phyloP scores from a whole-genome alignment of 1,140 invertebrate genomes.

The Psix sp. region DNA sequence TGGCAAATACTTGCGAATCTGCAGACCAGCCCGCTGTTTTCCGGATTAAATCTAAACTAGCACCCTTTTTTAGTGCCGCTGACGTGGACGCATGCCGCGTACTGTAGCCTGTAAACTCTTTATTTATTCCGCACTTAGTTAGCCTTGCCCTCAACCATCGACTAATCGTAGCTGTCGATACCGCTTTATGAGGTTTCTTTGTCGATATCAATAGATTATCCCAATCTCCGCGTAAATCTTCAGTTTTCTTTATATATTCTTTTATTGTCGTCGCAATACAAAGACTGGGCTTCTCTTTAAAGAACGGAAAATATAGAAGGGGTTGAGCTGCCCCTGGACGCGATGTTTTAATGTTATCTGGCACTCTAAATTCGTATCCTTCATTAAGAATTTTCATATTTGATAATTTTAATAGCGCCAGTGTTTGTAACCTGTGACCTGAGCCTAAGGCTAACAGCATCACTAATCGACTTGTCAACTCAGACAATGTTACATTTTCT shows the following conservation, averaged over 20 bases:
- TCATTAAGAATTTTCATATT: not conserved
- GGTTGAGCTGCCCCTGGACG: not conserved
- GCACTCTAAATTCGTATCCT: not conserved
- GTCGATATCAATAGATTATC: constrained; percentile 3
- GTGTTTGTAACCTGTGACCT: no score
- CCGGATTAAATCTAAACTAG: not conserved
- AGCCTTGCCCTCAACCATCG: constrained; percentile 3
- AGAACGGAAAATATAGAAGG: not conserved
- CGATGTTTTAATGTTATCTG: constrained; percentile 2
- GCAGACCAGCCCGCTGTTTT: not conserved
- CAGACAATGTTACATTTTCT: not conserved
- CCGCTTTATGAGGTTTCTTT: constrained; percentile 2
- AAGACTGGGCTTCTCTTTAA: not conserved
- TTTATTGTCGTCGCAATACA: not conserved
- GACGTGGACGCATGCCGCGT: constrained; percentile 5
- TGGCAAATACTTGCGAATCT: not conserved
- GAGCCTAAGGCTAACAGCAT: not conserved
- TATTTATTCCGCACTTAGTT: not conserved
- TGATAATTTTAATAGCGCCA: no score
- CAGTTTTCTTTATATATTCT: not conserved
- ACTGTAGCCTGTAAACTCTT: not conserved
- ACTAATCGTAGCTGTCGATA: constrained; percentile 5
- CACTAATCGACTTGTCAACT: not conserved
- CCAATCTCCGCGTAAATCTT: not conserved
- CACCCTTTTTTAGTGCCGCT: not conserved